Evolutionary conservation across 2,797 vertebrate genomes (phyloP), one percentile per base, ranked within the genome.

Genomic region (Lutjanus campechanus): DNA sequence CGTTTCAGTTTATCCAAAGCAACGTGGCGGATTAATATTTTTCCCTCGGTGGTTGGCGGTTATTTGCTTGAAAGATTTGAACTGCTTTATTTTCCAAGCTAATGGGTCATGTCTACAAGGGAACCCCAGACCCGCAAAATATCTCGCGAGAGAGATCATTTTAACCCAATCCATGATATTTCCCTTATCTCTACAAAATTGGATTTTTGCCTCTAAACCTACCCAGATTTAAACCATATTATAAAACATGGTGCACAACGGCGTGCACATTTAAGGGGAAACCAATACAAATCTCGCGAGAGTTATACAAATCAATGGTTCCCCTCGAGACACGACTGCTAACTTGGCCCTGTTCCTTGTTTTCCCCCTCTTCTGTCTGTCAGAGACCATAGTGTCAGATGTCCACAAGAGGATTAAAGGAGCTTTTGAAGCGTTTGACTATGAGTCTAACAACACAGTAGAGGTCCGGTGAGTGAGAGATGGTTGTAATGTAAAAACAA

Each of bases 351-450:
- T 55, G 71, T 4, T 1, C 1, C 11, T 41, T 29, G n/a, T 53
- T 49, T 4, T n/a, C 22, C 15, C 15, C 53, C 3, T 56, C n/a
- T 66, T 36, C 90, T 87, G 41, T 94, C 86, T 94, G 90, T 61
- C 89, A 97, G 97, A 96, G 65, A 4, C 1, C 0, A 0, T 59
- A 4, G 54, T 95, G 81, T 86, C 93, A 77, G 95, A 96, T 12
- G 73, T 95, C 53, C 94, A 97, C 46, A 96, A 94, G 91, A 97
- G 91, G 91, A 96, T 99, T 83, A 95, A 41, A 70, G 93, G 95
- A 4, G 96, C 97, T 36, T 99, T 99, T 95, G 93, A 97, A 62
- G 93, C 96, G 4, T 99, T 99, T 95, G 98, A 99, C 93, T 94
- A 95, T 17, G 93, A 97, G 68, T 77, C 73, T 1, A 96, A 96